A percentile compares a stretch with the other conserved stretches of the same genome.
Conservation (phyloP, 2,888 invertebrate genomes). For the Cenopis cana region DNA sequence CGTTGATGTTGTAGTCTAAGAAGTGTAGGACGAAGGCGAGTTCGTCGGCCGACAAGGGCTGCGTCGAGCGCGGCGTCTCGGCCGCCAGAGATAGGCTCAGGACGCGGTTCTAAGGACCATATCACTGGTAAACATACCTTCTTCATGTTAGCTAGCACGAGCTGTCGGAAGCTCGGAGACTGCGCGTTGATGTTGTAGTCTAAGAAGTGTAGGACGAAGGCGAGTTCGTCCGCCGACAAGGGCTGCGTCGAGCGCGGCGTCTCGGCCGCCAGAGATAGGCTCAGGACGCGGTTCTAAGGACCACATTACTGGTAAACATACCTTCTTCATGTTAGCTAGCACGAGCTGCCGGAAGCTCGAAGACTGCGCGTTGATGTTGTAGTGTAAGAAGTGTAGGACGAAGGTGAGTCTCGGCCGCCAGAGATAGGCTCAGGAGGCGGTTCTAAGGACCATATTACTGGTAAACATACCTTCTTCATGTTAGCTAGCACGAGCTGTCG, state of each 20-base stretch:
- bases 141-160: conserved; percentile 88
- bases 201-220: conserved; percentile 86
- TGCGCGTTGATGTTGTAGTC: conserved; percentile 89
- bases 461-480: too few species aligned
- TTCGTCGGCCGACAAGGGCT: conserved; percentile 86
- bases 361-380: conserved; percentile 89
- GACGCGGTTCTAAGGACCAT: conserved; percentile 85
- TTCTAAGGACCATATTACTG: conserved; percentile 75
- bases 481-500: too few species aligned
- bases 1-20: conserved; percentile 88
- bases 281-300: conserved; percentile 87
- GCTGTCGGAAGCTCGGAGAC: conserved; percentile 87
- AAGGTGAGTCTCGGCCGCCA: conserved; percentile 89
- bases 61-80: conserved; percentile 87
- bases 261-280: conserved; percentile 89
- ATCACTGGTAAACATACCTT: conserved; percentile 81
- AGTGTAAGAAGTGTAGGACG: conserved; percentile 86
- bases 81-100: conserved; percentile 87
- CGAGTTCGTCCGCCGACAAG: conserved; percentile 86
- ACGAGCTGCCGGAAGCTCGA: conserved; percentile 85
- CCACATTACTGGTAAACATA: background rate
- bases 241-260: conserved; percentile 90
- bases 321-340: too few species aligned
- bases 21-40: conserved; percentile 86
- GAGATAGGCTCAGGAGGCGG: conserved; percentile 87